These are phyloP conservation scores for Danio albolineatus DNA, from an alignment of 2,797 vertebrate genomes.

Conservation along the genomic window DNA sequence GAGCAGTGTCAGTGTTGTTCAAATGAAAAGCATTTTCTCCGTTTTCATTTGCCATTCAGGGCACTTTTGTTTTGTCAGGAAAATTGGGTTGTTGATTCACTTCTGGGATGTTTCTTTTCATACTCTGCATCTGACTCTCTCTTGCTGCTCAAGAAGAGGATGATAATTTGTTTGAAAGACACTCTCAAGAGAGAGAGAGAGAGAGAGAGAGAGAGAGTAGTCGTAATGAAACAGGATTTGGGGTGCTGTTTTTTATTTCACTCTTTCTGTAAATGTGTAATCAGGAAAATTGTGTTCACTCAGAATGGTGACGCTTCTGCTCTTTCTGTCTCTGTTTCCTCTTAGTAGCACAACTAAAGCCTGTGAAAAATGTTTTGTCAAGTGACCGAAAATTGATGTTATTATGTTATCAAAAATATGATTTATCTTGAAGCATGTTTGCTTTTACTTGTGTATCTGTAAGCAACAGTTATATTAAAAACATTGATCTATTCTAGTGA, in stretches of 20 bases:
- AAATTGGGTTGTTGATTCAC: conserved; percentile 46
- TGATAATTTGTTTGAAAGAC: conserved; percentile 28
- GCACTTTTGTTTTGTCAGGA: conserved; percentile 25
- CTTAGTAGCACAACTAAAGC: not conserved
- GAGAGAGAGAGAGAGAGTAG: not conserved
- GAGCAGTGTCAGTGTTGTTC: conserved; percentile 1
- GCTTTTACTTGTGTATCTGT: no score
- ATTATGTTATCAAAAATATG: not conserved
- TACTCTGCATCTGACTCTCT: conserved; percentile 9
- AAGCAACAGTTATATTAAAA: not conserved
- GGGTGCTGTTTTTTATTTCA: conserved; percentile 20
- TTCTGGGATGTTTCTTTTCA: conserved; percentile 31
- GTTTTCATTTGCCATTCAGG: conserved; percentile 26
- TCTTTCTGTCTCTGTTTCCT: not conserved
- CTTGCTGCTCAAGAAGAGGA: not conserved
- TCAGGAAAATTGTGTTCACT: not conserved
- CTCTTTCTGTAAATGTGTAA: conserved; percentile 22
- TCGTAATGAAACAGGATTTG: conserved; percentile 15
- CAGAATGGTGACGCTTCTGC: not conserved
- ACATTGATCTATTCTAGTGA: not conserved
- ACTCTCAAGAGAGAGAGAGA: conserved; percentile 4
- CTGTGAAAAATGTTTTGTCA: not conserved
- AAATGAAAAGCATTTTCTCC: conserved; percentile 4
- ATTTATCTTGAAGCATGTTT: not conserved
- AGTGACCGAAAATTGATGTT: not conserved